These are phyloP conservation scores for Danio kyathit DNA, from an alignment of 2,797 vertebrate species.

Conservation along the genomic window DNA sequence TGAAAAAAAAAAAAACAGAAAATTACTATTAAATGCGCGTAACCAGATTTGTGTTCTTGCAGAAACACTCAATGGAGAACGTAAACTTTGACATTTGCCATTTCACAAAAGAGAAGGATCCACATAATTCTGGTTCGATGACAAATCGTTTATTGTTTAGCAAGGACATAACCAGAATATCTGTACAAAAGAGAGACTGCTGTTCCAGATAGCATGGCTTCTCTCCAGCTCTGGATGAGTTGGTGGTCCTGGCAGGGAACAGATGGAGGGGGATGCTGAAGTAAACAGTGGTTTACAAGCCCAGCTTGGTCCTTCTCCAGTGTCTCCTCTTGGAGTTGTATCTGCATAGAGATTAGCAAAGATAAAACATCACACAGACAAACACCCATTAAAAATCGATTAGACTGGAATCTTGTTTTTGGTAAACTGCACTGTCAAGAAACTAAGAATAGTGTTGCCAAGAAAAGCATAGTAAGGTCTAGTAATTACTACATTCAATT, in stretches of 20 bases:
- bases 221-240: conserved; percentile 60
- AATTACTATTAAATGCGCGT: neutral
- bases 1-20: neutral
- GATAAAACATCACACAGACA: conserved; percentile 1
- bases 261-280: conserved; percentile 55
- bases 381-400: neutral
- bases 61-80: neutral
- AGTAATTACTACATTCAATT: too few relatives aligned
- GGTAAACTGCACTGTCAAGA: too few relatives aligned
- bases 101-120: neutral
- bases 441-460: too few relatives aligned
- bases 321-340: conserved; percentile 98
- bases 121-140: conserved; percentile 62
- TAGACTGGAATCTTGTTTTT: neutral
- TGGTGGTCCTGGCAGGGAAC: conserved; percentile 65
- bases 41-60: too few relatives aligned
- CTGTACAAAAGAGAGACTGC: conserved; percentile 78
- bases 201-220: conserved; percentile 70
- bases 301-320: conserved; percentile 92
- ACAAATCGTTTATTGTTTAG: conserved; percentile 80
- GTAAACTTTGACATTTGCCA: neutral
- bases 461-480: too few relatives aligned
- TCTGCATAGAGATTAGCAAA: conserved; percentile 68
- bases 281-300: conserved; percentile 78
- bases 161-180: conserved; percentile 77